Evolutionary conservation across 2,113 vertebrate species (phyloP), one percentile per base, ranked within the genome.

Genomic region (Anhinga anhinga): DNA sequence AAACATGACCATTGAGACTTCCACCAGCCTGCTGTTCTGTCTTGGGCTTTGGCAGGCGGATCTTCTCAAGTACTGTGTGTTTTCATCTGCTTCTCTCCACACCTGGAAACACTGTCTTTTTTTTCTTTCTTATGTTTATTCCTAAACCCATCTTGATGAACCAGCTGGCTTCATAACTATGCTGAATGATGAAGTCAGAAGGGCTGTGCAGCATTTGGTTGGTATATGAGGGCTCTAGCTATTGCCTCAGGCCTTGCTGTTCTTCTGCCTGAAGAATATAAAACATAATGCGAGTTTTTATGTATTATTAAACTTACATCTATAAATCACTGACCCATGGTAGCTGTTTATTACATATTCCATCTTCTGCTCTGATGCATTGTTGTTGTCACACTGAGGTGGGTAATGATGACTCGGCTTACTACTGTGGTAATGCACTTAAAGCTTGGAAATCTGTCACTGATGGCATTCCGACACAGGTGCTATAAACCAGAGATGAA

Each of bases 321-420:
- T 90, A 76, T 95, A 92, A 97, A 94, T 95, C 89, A 82, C 85
- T 96, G 93, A 93, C 93, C 94, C 85, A 30, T 76, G 72, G 87
- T 93, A 71, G 62, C 89, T 58, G 73, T 90, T 93, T 90, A 94
- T 94, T 95, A 62, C 87, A 34, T 90, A 94, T 91, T 97, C 84
- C 74, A 59, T 96, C 89, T 95, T 94, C 89, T 82, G 62, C 91
- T 95, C 88, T 97, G 97, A 97, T 93, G 84, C 95, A 94, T 72
- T 77, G 74, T 61, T 95, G 62, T 85, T 97, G 95, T 94, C 97
- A 94, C 63, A 50, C 74, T 3, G 58, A 93, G 90, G 90, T 94
- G 93, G 95, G 80, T 94, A 92, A 86, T 23, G 69, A 91, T 95
- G 95, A 91, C 88, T 97, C 5, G 42, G 86, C 92, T 96, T 77